Evolutionary conservation across 2,797 vertebrate genomes (phyloP), one percentile per base, ranked within the genome.

Genomic region (Cyclopterus lumpus): DNA sequence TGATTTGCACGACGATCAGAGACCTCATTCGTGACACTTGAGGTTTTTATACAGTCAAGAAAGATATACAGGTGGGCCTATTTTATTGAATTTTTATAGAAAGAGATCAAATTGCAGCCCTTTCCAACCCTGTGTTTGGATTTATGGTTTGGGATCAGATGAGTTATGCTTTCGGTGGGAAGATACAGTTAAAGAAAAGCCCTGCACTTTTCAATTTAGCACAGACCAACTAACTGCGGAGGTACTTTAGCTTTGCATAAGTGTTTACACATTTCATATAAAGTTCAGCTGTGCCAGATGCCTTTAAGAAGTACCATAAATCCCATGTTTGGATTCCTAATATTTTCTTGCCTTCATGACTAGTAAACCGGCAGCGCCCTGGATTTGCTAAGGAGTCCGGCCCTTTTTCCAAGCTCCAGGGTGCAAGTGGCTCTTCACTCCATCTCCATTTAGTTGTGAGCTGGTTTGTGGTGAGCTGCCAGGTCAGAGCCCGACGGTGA

Each of bases 361-460:
- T 71, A 69, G 77, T 85, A 81, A 88, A 91, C 83, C 85, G 83
- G 80, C 76, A 79, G 73, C 2, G 40, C 60, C 88, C 59, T 78
- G 77, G 48, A 70, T 79, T 83, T 86, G 68, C 68, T 61, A 71
- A 57, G 46, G 60, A 81, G 68, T 46, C 73, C 16, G 26, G 9
- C 28, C 34, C 55, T 80, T 82, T 86, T 88, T 88, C 91, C 87
- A 85, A 86, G 86, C 86, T 90, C 83, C 88, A 60, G 87, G 92
- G 87, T 81, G 82, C 82, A 83, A 83, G 76, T 69, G 63, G 72
- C 73, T 79, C 73, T 73, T 69, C 57, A 40, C 81, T 83, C 57
- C 54, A 49, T 84, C 67, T 77, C 71, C 49, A 64, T 81, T 75
- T 83, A 76, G 61, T 82, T 77, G 54, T n/a, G 64, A 77, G 81